phyloP scores from a whole-genome alignment of 2,888 invertebrate species.

The Ommatoiulus sabulosus region DNA sequence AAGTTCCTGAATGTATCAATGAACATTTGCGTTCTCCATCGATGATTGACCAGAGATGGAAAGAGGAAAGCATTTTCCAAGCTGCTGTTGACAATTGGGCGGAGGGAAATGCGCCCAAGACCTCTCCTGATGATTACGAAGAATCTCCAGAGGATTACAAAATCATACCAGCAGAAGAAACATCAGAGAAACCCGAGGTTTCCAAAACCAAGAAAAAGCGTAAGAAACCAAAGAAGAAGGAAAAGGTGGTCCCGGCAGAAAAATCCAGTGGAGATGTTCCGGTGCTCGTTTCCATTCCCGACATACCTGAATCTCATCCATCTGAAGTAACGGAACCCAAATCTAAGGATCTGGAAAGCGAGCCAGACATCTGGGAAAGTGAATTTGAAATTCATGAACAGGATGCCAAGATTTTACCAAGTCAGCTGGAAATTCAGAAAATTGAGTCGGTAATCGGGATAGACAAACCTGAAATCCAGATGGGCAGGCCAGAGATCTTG shows the following conservation, averaged over 20 bases:
- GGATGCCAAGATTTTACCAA: no score
- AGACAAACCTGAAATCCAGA: no score
- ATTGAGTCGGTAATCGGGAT: no score
- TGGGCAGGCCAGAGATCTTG: no score
- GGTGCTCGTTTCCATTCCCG: not conserved
- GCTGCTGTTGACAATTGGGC: not conserved
- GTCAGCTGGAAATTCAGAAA: no score
- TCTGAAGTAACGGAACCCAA: not conserved
- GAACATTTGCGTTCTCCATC: no score
- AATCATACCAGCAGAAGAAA: not conserved
- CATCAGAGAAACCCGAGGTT: not conserved
- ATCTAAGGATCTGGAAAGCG: not conserved
- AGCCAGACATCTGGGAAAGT: not conserved
- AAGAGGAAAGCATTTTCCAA: not conserved
- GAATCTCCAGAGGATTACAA: not conserved
- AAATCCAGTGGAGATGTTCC: not conserved
- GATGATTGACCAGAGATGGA: not conserved
- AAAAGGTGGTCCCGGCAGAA: not conserved
- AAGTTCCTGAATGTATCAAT: not conserved
- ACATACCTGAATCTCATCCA: not conserved
- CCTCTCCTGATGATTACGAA: not conserved
- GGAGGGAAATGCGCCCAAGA: not conserved
- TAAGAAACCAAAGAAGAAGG: slow-evolving; percentile 19
- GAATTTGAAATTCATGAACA: not conserved
- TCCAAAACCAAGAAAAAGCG: slow-evolving; percentile 27